Conservation (phyloP, 2,113 vertebrate genomes). For the Narcine bancroftii region DNA sequence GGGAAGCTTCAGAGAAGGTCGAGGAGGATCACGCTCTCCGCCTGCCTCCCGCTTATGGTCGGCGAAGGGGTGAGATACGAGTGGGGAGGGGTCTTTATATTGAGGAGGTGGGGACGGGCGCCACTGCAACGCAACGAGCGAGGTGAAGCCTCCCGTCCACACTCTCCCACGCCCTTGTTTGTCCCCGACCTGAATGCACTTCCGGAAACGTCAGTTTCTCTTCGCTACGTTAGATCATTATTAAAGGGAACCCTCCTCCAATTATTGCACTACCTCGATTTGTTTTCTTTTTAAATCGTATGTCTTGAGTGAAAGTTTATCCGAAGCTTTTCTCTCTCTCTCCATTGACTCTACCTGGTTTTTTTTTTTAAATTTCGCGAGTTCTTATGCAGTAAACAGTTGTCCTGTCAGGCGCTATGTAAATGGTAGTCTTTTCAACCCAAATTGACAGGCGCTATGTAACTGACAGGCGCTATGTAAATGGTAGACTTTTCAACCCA, state of each 20-base stretch:
- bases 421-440: neutral
- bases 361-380: no score
- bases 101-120: neutral
- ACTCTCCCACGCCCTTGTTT: neutral
- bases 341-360: neutral
- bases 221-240: neutral
- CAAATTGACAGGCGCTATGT: no score
- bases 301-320: neutral
- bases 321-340: neutral
- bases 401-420: no score
- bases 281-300: no score
- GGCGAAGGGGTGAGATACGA: neutral
- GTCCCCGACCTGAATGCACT: neutral
- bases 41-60: neutral
- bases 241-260: neutral
- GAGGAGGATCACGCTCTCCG: no score
- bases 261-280: no score
- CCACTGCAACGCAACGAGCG: neutral
- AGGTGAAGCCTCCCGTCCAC: neutral
- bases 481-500: neutral
- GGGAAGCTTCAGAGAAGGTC: neutral
- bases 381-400: no score
- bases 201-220: slow-evolving; percentile 12
- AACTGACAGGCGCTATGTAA: neutral
- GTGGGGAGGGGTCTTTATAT: neutral